Evolutionary conservation across 2,888 invertebrate species (phyloP), one percentile per base, ranked within the genome.

Genomic region (Dioctria rufipes): DNA sequence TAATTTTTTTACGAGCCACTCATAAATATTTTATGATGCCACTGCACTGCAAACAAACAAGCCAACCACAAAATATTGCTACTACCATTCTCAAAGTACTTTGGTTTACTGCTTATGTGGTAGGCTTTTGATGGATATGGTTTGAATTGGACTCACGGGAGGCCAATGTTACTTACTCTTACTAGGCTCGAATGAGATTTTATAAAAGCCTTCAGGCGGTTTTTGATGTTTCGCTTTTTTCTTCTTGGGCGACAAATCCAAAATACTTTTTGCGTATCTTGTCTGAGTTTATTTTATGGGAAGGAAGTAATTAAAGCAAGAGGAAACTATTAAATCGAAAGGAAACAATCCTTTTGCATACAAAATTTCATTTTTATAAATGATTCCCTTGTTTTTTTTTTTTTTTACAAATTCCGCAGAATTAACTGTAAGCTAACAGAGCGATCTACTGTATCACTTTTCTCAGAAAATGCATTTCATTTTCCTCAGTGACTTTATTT

Each of bases 11-110:
- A 51, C 54, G 54, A 40, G 37, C 39, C 73, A 58, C 73, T 58
- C 73, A 58, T 73, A 73, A 73, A 73, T 58, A 42, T 73, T 73
- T 73, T 73, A 73, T 58, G 73, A 73, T 42, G 69, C 69, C 69
- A 69, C 69, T 69, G 25, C 25, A 25, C 25, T 25, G 69, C 46
- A 69, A 69, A 69, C 46, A 69, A 69, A 69, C 46, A 69, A 69
- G 69, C 37, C 69, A 69, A 73, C 73, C 73, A 58, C 73, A 73
- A 73, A 73, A 73, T 73, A 54, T 73, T 54, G 51, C 73, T 73
- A 54, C 58, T 54, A 54, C 46, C n/a, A 42, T 37, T n/a, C 69
- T 49, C n/a, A 69, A 49, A 37, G 49, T 13, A 37, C 69, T 37
- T 9, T 13, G 46, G 5, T 9, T n/a, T 37, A 49, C 49, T 49